phyloP scores from a whole-genome alignment of 2,888 invertebrate species.

The Epicampocera succincta region DNA sequence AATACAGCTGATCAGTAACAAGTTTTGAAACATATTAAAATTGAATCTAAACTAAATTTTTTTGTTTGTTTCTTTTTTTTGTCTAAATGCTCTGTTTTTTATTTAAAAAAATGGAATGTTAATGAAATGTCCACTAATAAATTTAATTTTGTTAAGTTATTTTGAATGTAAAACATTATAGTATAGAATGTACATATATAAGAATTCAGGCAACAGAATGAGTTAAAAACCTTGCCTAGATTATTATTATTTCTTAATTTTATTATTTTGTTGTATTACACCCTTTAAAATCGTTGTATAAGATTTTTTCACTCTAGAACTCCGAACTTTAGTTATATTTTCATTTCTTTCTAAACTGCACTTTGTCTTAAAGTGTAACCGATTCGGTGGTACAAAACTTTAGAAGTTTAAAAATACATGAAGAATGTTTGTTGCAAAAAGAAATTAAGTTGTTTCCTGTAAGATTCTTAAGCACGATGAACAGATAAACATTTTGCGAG shows the following conservation, averaged over 20 bases:
- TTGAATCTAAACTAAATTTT: not conserved
- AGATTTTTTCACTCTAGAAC: not conserved
- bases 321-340: conserved; percentile 25
- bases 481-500: too few relatives aligned
- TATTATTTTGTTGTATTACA: not conserved
- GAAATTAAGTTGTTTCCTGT: too few relatives aligned
- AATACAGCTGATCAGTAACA: not conserved
- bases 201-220: conserved; percentile 15
- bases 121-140: conserved; percentile 25
- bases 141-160: conserved; percentile 50
- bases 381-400: conserved; percentile 6
- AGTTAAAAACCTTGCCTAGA: not conserved
- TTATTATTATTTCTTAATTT: too few relatives aligned
- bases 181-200: conserved; percentile 48
- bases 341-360: conserved; percentile 11
- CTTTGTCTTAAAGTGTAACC: not conserved
- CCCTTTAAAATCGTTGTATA: not conserved
- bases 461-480: too few relatives aligned
- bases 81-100: conserved; percentile 5
- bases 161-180: conserved; percentile 61
- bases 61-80: not conserved
- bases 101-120: conserved; percentile 7
- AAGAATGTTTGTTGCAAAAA: not conserved
- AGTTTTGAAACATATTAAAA: too few relatives aligned
- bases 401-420: not conserved